Conservation (phyloP, 2,888 invertebrate genomes). For the Neuroscelio doddi region DNA sequence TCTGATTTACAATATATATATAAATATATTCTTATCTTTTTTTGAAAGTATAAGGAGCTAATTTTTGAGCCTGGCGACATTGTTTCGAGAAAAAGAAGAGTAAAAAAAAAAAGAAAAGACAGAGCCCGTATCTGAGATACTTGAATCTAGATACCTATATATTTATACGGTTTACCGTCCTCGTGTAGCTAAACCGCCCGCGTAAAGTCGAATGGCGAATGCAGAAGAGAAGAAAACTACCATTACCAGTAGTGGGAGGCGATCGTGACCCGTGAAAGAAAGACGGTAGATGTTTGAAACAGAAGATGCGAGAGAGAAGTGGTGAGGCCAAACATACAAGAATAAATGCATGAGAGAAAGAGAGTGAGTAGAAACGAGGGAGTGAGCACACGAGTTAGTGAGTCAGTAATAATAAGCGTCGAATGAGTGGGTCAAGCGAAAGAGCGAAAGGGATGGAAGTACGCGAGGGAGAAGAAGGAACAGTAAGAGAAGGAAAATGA, state of each 20-base stretch:
- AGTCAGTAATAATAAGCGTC: constrained; percentile 16
- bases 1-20: too few relatives aligned
- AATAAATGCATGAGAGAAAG: constrained; percentile 15
- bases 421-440: constrained; percentile 11
- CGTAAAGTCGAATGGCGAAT: constrained; percentile 34
- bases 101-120: constrained; percentile 3
- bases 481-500: constrained; percentile 17
- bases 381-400: constrained; percentile 12
- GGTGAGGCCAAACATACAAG: constrained; percentile 16
- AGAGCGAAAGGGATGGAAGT: constrained; percentile 5
- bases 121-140: constrained; percentile 18
- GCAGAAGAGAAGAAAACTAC: constrained; percentile 30
- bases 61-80: constrained; percentile 6
- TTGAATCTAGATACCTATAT: constrained; percentile 25
- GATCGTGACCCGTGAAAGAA: constrained; percentile 33
- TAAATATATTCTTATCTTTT: too few relatives aligned
- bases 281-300: constrained; percentile 22
- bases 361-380: constrained; percentile 4
- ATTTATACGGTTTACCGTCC: constrained; percentile 22
- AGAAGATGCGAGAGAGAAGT: constrained; percentile 17
- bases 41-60: background rate
- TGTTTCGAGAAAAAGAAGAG: constrained; percentile 8
- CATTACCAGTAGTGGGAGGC: constrained; percentile 29
- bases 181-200: constrained; percentile 21
- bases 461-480: constrained; percentile 11